phyloP scores from a whole-genome alignment of 1,140 invertebrate species.

The Macrobrachium nipponense region DNA sequence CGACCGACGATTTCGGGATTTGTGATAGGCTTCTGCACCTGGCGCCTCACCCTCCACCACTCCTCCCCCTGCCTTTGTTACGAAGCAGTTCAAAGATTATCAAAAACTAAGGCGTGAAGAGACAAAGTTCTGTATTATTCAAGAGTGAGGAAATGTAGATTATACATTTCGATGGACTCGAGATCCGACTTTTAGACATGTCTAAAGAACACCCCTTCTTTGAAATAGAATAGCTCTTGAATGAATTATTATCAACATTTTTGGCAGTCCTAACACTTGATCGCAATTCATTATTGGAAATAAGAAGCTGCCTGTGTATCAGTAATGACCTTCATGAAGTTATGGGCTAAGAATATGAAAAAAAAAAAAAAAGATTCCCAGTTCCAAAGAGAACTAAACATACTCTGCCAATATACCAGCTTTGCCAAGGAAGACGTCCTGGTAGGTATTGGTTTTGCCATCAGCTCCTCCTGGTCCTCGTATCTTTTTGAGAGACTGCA shows the following conservation, averaged over 20 bases:
- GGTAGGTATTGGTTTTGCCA: slow-evolving; percentile 11
- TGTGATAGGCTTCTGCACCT: slow-evolving; percentile 36
- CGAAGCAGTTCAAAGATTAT: background rate
- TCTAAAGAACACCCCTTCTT: too few species aligned
- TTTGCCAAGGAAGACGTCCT: slow-evolving; percentile 5
- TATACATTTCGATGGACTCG: too few species aligned
- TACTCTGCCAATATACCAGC: slow-evolving; percentile 48
- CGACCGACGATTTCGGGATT: slow-evolving; percentile 4
- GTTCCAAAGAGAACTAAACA: background rate
- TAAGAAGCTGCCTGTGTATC: background rate
- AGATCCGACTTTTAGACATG: too few species aligned
- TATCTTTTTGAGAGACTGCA: slow-evolving; percentile 51
- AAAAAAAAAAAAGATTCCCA: background rate
- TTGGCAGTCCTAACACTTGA: too few species aligned
- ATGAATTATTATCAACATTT: too few species aligned
- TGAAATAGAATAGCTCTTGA: too few species aligned
- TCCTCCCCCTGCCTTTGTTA: slow-evolving; percentile 30
- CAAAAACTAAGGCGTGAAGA: background rate
- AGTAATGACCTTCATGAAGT: background rate
- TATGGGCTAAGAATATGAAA: background rate
- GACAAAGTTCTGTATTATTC: background rate
- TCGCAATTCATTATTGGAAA: too few species aligned
- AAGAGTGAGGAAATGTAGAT: too few species aligned
- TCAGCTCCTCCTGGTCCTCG: slow-evolving; percentile 28
- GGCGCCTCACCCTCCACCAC: slow-evolving; percentile 44